Conservation (phyloP, 2,888 invertebrate species). For the Tryphoninae sp. region DNA sequence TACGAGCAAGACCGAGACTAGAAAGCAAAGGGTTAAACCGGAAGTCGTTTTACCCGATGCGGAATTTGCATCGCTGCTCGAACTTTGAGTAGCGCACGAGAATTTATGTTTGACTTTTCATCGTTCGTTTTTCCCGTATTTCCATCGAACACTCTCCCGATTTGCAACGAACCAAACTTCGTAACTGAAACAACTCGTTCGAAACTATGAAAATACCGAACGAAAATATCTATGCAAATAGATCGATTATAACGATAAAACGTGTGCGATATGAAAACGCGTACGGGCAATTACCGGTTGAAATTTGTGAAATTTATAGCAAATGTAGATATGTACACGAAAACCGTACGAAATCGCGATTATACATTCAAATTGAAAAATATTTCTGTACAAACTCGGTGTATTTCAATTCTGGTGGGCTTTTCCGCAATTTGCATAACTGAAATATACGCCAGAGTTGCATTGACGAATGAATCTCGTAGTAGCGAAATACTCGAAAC, state of each 20-base stretch:
- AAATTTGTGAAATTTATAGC: not conserved
- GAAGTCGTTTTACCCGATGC: conserved; percentile 42
- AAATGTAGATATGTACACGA: not conserved
- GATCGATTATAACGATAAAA: not conserved
- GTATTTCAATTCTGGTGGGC: not conserved
- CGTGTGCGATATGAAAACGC: not conserved
- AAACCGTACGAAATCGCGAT: not conserved
- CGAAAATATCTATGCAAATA: conserved; percentile 21
- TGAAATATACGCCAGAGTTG: conserved; percentile 17
- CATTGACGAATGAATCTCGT: conserved; percentile 44
- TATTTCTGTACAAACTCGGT: not conserved
- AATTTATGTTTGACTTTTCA: conserved; percentile 52
- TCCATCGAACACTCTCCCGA: not conserved
- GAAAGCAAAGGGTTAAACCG: conserved; percentile 5
- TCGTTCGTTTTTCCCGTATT: conserved; percentile 27
- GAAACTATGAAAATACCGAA: conserved; percentile 6
- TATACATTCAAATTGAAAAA: not conserved
- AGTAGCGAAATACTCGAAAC: not conserved
- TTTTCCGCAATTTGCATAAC: conserved; percentile 12
- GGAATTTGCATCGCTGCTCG: conserved; percentile 22
- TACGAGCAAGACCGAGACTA: conserved; percentile 2
- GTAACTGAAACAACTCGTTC: conserved; percentile 35
- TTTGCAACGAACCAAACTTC: conserved; percentile 26
- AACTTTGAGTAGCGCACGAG: conserved; percentile 26
- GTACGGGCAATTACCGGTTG: not conserved